A percentile compares a stretch with the other conserved stretches of the same genome.
These are phyloP conservation scores for Chiloscyllium plagiosum DNA, from an alignment of 2,113 vertebrate species.

Conservation along the genomic window DNA sequence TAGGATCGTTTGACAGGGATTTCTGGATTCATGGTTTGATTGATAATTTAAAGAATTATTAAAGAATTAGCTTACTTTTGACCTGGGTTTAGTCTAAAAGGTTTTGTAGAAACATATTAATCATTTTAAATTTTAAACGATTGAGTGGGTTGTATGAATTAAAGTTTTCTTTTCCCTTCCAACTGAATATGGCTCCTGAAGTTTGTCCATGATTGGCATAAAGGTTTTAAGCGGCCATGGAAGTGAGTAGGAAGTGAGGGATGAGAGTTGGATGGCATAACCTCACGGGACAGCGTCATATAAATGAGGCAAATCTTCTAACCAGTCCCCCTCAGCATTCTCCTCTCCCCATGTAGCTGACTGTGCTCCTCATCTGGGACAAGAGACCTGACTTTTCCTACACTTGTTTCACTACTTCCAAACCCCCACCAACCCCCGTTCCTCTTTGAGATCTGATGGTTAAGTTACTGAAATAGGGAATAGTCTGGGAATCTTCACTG, in stretches of 20 bases:
- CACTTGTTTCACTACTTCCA: not conserved
- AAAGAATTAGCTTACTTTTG: not conserved
- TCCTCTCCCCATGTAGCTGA: too few relatives aligned
- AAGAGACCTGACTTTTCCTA: not conserved
- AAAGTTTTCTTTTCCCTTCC: not conserved
- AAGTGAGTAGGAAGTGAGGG: not conserved
- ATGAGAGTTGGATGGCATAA: not conserved
- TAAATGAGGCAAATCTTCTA: not conserved
- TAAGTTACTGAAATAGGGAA: not conserved
- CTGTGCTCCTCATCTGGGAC: not conserved
- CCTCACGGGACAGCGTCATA: not conserved
- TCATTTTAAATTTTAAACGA: not conserved
- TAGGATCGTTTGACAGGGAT: not conserved
- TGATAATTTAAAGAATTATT: not conserved
- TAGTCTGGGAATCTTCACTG: not conserved
- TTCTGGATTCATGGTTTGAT: not conserved
- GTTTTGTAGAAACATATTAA: not conserved
- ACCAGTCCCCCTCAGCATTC: not conserved
- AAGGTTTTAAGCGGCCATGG: not conserved
- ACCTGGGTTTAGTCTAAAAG: not conserved
- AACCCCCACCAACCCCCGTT: too few relatives aligned
- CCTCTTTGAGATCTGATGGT: not conserved
- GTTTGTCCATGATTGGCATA: not conserved
- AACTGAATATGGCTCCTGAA: not conserved
- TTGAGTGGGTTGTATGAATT: not conserved